These are phyloP conservation scores for Oceanites oceanicus DNA, from an alignment of 2,113 vertebrate species.

Conservation along the genomic window DNA sequence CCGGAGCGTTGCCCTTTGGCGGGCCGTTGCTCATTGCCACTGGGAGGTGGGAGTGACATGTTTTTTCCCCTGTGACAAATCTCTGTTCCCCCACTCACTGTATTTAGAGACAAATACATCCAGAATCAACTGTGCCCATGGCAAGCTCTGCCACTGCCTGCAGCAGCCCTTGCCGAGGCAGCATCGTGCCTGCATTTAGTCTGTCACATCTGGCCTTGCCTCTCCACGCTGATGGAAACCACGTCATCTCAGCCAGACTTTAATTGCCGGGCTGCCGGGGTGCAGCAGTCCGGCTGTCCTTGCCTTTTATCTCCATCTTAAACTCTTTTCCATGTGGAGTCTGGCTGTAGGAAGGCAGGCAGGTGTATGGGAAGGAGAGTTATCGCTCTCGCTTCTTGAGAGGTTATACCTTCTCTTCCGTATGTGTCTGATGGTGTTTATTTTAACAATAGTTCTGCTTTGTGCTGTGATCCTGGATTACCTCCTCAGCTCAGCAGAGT, in stretches of 20 bases:
- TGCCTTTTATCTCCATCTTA: not conserved
- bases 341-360: not conserved
- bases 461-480: not conserved
- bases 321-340: not conserved
- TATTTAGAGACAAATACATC: not conserved
- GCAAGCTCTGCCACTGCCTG: not conserved
- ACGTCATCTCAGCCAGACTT: fast-evolving
- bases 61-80: not conserved
- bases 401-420: not conserved
- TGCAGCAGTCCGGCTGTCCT: not conserved
- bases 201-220: not conserved
- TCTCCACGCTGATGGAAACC: not conserved
- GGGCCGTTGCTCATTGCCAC: not conserved
- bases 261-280: not conserved
- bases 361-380: not conserved
- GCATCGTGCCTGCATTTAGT: not conserved
- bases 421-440: not conserved
- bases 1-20: not conserved
- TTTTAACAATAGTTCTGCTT: not conserved
- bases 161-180: not conserved
- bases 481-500: not conserved
- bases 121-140: not conserved
- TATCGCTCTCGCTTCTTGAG: not conserved
- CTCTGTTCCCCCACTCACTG: not conserved
- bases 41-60: not conserved